Evolutionary conservation across 2,888 invertebrate genomes (phyloP).

Genomic region (Hirudinaria manillensis): DNA sequence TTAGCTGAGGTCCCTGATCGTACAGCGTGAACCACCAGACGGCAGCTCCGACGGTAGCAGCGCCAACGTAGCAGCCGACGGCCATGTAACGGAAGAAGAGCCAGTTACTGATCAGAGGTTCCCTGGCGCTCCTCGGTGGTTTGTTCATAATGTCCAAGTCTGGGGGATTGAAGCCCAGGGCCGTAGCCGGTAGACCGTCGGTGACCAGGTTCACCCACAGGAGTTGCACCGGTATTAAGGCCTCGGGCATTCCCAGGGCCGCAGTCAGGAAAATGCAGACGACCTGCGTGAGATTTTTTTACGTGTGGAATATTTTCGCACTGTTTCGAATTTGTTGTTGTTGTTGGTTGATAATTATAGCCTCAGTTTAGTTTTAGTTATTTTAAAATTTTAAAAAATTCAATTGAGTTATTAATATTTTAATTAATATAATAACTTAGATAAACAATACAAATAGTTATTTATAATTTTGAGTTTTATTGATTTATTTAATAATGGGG

Average conservation of each 20-base stretch:
- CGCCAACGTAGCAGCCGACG: conserved; percentile 76
- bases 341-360: too few species aligned
- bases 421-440: background rate
- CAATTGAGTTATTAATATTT: background rate
- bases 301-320: too few species aligned
- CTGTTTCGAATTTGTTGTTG: too few species aligned
- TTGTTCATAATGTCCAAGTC: conserved; percentile 99
- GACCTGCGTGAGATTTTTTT: conserved; percentile 25
- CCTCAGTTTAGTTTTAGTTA: background rate
- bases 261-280: conserved; percentile 90
- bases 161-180: conserved; percentile 99
- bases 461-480: background rate
- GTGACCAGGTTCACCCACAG: conserved; percentile 99
- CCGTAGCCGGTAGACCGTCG: conserved; percentile 89
- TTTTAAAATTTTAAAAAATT: background rate
- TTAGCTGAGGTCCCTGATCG: conserved; percentile 83
- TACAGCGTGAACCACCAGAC: conserved; percentile 99
- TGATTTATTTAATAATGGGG: too few species aligned
- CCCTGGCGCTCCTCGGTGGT: conserved; percentile 92
- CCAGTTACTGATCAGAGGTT: conserved; percentile 98
- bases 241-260: conserved; percentile 97
- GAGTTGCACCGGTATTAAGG: conserved; percentile 96
- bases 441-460: background rate
- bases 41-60: conserved; percentile 96
- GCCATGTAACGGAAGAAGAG: conserved; percentile 75